Conservation (phyloP, 2,888 invertebrate species). For the Micoletzkya japonica region DNA sequence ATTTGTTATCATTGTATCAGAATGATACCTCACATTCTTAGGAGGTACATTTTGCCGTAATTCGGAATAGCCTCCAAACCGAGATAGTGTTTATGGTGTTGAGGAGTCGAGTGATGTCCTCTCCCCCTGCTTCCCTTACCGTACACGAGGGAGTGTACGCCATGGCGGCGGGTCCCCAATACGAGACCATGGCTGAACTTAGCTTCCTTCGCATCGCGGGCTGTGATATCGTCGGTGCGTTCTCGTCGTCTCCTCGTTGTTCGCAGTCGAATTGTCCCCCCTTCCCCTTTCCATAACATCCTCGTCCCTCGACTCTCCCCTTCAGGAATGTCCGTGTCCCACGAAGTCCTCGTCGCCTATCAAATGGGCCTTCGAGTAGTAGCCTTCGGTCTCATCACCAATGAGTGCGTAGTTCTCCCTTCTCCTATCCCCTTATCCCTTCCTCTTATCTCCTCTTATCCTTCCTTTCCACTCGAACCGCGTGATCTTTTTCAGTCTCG, state of each 20-base stretch:
- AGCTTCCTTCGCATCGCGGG: slow-evolving; percentile 1
- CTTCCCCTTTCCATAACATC: neutral
- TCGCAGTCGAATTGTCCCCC: slow-evolving; percentile 1
- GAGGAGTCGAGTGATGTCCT: too few relatives aligned
- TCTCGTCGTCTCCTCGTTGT: neutral
- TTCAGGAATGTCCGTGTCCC: slow-evolving; percentile 75
- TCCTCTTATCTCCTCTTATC: too few relatives aligned
- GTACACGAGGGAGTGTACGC: slow-evolving; percentile 85
- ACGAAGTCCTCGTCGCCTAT: slow-evolving; percentile 83
- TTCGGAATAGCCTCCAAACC: too few relatives aligned
- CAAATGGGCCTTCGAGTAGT: slow-evolving; percentile 82
- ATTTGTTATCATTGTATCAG: neutral
- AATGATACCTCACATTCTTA: too few relatives aligned
- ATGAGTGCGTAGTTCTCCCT: slow-evolving; percentile 64
- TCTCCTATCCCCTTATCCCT: neutral
- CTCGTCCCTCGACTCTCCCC: slow-evolving; percentile 19
- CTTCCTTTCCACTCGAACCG: too few relatives aligned
- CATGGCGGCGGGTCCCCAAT: slow-evolving; percentile 73
- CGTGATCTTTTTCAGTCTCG: neutral
- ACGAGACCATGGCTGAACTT: slow-evolving; percentile 15
- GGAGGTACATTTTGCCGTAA: too few relatives aligned
- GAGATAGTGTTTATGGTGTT: too few relatives aligned
- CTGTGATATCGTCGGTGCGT: slow-evolving; percentile 21
- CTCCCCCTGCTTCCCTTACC: neutral
- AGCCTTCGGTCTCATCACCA: slow-evolving; percentile 88